These are phyloP conservation scores for Apostichopus californicus DNA, from an alignment of 35 echinoderm and acorn worm species.

Conservation along the genomic window DNA sequence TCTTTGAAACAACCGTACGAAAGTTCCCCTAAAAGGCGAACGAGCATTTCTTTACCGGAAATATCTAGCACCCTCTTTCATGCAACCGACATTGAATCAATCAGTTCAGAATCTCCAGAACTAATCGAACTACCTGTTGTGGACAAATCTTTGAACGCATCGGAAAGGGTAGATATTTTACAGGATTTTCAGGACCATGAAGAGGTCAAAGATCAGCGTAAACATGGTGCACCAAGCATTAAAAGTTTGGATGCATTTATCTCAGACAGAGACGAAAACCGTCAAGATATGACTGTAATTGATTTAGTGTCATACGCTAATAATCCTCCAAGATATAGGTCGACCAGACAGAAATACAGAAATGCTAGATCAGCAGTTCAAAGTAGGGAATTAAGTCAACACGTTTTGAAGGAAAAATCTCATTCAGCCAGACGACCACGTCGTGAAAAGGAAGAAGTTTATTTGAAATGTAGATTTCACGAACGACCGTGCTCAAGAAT, in stretches of 20 bases:
- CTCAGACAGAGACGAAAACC: neutral
- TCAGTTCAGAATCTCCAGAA: neutral
- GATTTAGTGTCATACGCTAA: constrained; percentile 44
- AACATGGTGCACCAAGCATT: neutral
- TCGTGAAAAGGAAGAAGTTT: constrained; percentile 57
- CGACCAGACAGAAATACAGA: neutral
- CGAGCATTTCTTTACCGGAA: constrained; percentile 17
- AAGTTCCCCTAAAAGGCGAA: neutral
- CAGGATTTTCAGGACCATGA: neutral
- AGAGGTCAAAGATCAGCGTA: neutral
- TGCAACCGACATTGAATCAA: constrained; percentile 7
- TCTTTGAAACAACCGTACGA: neutral
- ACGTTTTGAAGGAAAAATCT: constrained; percentile 1
- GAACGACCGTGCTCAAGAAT: constrained; percentile 72
- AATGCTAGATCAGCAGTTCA: constrained; percentile 21
- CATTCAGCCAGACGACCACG: constrained; percentile 56
- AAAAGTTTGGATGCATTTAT: neutral
- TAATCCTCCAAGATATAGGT: neutral
- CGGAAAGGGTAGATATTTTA: neutral
- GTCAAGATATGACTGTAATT: constrained; percentile 25
- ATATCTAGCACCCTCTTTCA: constrained; percentile 31
- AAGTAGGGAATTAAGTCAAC: neutral
- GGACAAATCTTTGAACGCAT: neutral
- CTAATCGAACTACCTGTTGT: neutral
- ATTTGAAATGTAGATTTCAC: constrained; percentile 58